These are phyloP conservation scores for Mercenaria mercenaria DNA, from an alignment of 1,140 invertebrate genomes.

Conservation along the genomic window DNA sequence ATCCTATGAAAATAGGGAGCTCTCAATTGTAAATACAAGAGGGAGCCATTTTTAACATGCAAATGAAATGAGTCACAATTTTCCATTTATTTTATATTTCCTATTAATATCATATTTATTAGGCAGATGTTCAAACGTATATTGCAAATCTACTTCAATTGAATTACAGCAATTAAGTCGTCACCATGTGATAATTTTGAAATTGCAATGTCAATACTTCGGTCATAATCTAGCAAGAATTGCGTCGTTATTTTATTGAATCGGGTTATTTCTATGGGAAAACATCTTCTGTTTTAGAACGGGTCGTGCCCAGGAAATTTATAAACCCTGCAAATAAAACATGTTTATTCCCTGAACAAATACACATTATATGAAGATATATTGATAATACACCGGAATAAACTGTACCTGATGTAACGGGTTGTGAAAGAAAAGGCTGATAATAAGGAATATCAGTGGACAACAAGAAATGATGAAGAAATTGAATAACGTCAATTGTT, in stretches of 20 bases:
- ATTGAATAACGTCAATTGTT: not conserved
- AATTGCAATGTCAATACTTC: not conserved
- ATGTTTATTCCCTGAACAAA: constrained; percentile 2
- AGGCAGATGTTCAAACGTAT: not conserved
- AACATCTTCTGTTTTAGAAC: not conserved
- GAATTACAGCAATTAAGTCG: not conserved
- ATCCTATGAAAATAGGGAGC: too few relatives aligned
- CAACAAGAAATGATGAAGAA: constrained; percentile 12
- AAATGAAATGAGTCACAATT: too few relatives aligned
- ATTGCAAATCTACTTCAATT: not conserved
- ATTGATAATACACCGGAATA: constrained; percentile 7
- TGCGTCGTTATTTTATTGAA: not conserved
- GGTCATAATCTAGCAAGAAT: not conserved
- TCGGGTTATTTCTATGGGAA: not conserved
- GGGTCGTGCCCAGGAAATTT: not conserved
- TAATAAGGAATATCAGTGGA: not conserved
- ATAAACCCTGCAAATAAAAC: not conserved
- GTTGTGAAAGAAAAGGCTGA: not conserved
- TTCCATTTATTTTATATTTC: too few relatives aligned
- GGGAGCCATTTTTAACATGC: too few relatives aligned
- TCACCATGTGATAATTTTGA: not conserved
- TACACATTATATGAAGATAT: not conserved
- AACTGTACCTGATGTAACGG: not conserved
- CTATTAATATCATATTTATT: not conserved
- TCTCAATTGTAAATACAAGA: too few relatives aligned